These are phyloP conservation scores for Gobionotothen gibberifrons DNA, from an alignment of 2,797 vertebrate species.

Conservation along the genomic window DNA sequence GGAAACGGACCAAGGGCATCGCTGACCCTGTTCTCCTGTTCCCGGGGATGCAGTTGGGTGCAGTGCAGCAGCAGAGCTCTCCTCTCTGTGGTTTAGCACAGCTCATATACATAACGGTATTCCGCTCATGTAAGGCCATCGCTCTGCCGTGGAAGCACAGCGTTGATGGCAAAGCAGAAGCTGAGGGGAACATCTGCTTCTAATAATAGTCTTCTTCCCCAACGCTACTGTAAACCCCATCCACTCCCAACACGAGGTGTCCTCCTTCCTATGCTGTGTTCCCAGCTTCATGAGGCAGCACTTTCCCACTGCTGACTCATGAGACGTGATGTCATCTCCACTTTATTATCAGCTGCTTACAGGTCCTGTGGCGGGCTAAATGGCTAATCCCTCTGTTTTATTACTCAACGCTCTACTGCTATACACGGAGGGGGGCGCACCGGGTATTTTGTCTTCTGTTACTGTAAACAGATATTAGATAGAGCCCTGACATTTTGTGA, in stretches of 20 bases:
- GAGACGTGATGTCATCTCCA: slow-evolving; percentile 45
- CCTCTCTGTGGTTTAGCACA: slow-evolving; percentile 23
- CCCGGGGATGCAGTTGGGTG: slow-evolving; percentile 44
- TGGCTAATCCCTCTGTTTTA: slow-evolving; percentile 22
- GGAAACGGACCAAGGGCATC: slow-evolving; percentile 35
- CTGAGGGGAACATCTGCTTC: slow-evolving; percentile 75
- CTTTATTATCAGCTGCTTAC: slow-evolving; percentile 36
- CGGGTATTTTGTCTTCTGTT: neutral
- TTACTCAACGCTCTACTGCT: neutral
- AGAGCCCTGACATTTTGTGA: neutral
- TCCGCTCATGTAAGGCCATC: slow-evolving; percentile 49
- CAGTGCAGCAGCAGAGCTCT: slow-evolving; percentile 31
- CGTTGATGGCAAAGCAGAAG: slow-evolving; percentile 64
- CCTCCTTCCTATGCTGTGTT: slow-evolving; percentile 15
- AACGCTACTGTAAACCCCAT: slow-evolving; percentile 38
- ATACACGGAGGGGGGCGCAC: neutral
- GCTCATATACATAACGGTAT: slow-evolving; percentile 41
- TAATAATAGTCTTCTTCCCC: slow-evolving; percentile 78
- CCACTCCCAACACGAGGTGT: slow-evolving; percentile 4
- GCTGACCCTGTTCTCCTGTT: slow-evolving; percentile 11
- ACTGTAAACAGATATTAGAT: neutral
- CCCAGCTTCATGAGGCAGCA: slow-evolving; percentile 50
- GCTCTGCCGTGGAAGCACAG: slow-evolving; percentile 56
- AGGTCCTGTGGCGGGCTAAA: slow-evolving; percentile 24
- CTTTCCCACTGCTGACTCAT: slow-evolving; percentile 40